Base-by-base conservation (phyloP, 2,797 vertebrate genomes). In the Apogon talboti region DNA sequence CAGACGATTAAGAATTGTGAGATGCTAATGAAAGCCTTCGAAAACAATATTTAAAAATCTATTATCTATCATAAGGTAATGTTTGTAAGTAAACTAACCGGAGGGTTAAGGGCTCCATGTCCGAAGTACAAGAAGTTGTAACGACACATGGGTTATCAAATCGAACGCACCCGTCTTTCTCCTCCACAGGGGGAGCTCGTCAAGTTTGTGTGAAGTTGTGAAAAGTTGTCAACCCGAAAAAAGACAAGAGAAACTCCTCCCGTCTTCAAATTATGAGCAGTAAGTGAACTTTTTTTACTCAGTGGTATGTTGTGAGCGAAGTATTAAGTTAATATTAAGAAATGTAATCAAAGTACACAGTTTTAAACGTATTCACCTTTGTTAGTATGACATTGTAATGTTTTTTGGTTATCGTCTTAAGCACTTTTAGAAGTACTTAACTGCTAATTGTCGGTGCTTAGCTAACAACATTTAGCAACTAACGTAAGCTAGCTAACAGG, bases 221-320 rank as follows among this genome's bases (percentile, higher is more conserved):
- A 91, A 91, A 94, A 94, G 93, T 94, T 94, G 92, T 93, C 91
- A 93, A 91, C 82, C 92, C 59, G 78, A 91, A 89, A 88, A 87
- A 91, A 92, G 91, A 91, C 81, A 87, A 73, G 82, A 92, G 89
- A 93, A 94, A 94, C 93, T 94, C 92, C 92, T 92, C 93, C 92
- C 91, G 92, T 93, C 91, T 90, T 83, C 85, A 90, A 87, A 93
- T 87, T 82, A 95, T 95, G 94, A 94, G 92, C 92, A 94, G 94
- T 95, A 92, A 94, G 93, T 91, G 44, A 87, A 92, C 86, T 92
- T 92, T 89, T 85, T 87, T 70, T 77, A 91, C 63, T 80, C 73
- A 59, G 37, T 44, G 71, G 63, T 70, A 28, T 62, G 60, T 50
- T 43, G 61, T 33, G 57, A 70, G 51, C 48, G 48, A 62, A 43